Evolutionary conservation across 2,888 invertebrate genomes (phyloP).

Genomic region (Lycaena phlaeas): DNA sequence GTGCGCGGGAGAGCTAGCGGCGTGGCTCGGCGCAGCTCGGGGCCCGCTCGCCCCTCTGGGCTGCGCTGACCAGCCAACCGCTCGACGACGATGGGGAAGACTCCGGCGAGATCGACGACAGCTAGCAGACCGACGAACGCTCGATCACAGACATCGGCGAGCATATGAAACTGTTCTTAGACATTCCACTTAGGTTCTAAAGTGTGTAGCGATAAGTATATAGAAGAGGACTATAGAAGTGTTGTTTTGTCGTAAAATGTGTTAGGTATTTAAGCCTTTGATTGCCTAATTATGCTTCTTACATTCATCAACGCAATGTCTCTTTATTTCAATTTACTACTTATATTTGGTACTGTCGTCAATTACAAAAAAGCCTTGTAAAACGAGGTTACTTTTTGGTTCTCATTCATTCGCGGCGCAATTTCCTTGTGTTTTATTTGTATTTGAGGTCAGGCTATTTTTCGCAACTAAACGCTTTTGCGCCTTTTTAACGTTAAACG

Average conservation of each 20-base stretch:
- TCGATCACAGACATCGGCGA: constrained; percentile 69
- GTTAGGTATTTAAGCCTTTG: neutral
- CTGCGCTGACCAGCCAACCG: constrained; percentile 82
- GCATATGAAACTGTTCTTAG: constrained; percentile 71
- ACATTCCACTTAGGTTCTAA: constrained; percentile 73
- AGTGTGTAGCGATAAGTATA: too few species aligned
- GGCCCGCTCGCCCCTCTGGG: constrained; percentile 83
- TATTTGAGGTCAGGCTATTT: too few species aligned
- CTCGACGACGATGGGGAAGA: constrained; percentile 50
- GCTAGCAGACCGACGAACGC: constrained; percentile 73
- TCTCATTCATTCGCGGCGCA: too few species aligned
- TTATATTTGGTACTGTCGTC: too few species aligned
- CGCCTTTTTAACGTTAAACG: too few species aligned
- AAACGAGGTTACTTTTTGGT: too few species aligned
- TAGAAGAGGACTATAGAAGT: neutral
- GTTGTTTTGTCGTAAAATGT: neutral
- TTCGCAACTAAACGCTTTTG: too few species aligned
- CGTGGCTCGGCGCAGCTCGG: constrained; percentile 63
- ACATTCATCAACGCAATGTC: too few species aligned
- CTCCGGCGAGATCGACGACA: constrained; percentile 44
- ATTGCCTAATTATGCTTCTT: too few species aligned
- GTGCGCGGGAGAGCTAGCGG: constrained; percentile 74
- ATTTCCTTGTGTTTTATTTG: too few species aligned
- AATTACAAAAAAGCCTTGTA: too few species aligned
- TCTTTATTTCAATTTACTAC: too few species aligned